phyloP scores from a whole-genome alignment of 2,888 invertebrate genomes.

The Plagodis pulveraria region DNA sequence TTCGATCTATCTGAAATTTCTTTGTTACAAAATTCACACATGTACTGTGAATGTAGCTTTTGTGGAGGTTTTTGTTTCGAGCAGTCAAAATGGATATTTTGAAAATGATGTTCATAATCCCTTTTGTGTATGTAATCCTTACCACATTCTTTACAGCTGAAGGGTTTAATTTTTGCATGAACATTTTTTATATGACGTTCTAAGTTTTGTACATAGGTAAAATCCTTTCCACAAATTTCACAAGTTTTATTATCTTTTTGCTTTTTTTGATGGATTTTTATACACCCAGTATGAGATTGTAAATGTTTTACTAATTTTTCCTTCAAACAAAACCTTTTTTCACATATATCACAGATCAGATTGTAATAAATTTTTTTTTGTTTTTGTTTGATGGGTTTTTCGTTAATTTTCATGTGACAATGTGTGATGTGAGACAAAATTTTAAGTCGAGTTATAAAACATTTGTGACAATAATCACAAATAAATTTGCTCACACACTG shows the following conservation, averaged over 20 bases:
- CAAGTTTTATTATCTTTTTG: not conserved
- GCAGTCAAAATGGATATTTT: not conserved
- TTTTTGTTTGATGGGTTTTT: not conserved
- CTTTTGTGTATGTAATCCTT: not conserved
- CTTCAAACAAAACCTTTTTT: not conserved
- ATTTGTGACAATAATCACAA: constrained; percentile 2
- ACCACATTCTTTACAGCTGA: constrained; percentile 1
- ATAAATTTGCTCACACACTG: not conserved
- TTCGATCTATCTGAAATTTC: not conserved
- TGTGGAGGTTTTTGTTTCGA: not conserved
- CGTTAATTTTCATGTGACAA: not conserved
- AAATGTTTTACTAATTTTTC: not conserved
- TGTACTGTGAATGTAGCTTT: too few species aligned
- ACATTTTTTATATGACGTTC: constrained; percentile 1
- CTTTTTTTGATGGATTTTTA: not conserved
- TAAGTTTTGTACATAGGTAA: not conserved
- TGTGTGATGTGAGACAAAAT: not conserved
- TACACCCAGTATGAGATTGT: not conserved
- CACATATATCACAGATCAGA: not conserved
- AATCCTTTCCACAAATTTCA: not conserved
- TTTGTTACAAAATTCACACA: constrained; percentile 1
- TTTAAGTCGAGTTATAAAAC: not conserved
- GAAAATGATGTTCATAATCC: not conserved
- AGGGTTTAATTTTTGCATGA: constrained; percentile 2
- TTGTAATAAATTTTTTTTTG: not conserved